Percentiles rank a stretch among this genome's conserved stretches.
These are phyloP conservation scores for Orthonevra nobilis DNA, from an alignment of 2,888 invertebrate genomes.

Conservation along the genomic window DNA sequence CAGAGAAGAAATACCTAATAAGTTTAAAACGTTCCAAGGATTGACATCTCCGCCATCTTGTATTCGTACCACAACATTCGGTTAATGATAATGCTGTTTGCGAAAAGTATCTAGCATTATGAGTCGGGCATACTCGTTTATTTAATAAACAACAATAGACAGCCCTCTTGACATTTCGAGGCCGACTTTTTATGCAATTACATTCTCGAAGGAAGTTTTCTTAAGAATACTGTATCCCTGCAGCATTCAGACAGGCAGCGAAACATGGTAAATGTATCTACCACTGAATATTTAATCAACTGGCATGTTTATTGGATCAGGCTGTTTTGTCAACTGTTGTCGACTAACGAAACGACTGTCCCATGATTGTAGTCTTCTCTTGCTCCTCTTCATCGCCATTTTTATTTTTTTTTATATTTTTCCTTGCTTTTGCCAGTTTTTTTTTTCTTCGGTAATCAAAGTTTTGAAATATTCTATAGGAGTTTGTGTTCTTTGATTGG, in stretches of 20 bases:
- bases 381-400: slow-evolving; percentile 16
- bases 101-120: slow-evolving; percentile 6
- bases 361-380: slow-evolving; percentile 21
- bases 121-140: slow-evolving; percentile 15
- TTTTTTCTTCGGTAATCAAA: slow-evolving; percentile 27
- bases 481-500: slow-evolving; percentile 37
- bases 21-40: neutral
- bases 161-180: slow-evolving; percentile 1
- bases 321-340: slow-evolving; percentile 21
- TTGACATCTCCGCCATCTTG: neutral
- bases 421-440: neutral
- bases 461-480: slow-evolving; percentile 26
- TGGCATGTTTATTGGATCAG: slow-evolving; percentile 35
- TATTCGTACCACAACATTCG: neutral
- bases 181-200: slow-evolving; percentile 29
- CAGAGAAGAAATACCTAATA: slow-evolving; percentile 6
- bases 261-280: slow-evolving; percentile 6
- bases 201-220: neutral
- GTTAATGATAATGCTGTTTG: slow-evolving; percentile 11
- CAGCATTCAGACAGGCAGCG: neutral
- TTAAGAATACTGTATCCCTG: neutral
- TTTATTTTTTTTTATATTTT: neutral
- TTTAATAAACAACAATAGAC: slow-evolving; percentile 27
- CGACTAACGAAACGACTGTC: too few species aligned
- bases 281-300: slow-evolving; percentile 47